Evolutionary conservation across 2,888 invertebrate genomes (phyloP).

Genomic region (Piscicola geometra): DNA sequence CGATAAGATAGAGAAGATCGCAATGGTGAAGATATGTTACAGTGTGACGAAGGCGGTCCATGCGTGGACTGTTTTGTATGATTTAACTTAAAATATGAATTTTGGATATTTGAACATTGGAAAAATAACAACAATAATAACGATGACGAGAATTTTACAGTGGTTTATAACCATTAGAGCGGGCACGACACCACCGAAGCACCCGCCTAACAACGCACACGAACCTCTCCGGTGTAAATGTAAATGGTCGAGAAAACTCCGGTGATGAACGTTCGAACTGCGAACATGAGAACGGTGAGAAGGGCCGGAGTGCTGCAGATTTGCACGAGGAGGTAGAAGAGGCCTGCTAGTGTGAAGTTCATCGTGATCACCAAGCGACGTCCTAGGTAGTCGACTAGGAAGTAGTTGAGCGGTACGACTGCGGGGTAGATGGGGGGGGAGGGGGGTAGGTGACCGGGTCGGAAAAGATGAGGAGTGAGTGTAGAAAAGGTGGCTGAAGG

Average conservation of each 20-base stretch:
- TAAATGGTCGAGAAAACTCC: conserved; percentile 53
- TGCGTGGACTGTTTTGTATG: no score
- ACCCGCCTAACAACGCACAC: not conserved
- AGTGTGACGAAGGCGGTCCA: no score
- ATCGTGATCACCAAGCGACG: conserved; percentile 43
- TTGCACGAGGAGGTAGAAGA: conserved; percentile 44
- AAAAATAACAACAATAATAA: no score
- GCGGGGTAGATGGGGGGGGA: conserved; percentile 36
- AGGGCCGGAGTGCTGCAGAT: conserved; percentile 46
- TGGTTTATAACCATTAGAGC: no score
- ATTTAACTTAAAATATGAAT: no score
- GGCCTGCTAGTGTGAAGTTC: conserved; percentile 40
- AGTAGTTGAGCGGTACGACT: conserved; percentile 53
- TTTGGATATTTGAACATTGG: no score
- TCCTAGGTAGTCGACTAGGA: conserved; percentile 52
- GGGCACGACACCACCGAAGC: no score
- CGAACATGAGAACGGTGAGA: conserved; percentile 52
- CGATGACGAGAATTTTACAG: no score
- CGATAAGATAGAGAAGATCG: no score
- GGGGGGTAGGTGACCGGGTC: not conserved
- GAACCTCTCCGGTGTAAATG: conserved; percentile 55
- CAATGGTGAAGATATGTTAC: no score
- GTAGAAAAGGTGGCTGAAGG: not conserved
- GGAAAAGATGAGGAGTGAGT: not conserved
- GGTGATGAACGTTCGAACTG: conserved; percentile 49